These are phyloP conservation scores for Garra rufa DNA, from an alignment of 2,113 vertebrate genomes.

Conservation along the genomic window DNA sequence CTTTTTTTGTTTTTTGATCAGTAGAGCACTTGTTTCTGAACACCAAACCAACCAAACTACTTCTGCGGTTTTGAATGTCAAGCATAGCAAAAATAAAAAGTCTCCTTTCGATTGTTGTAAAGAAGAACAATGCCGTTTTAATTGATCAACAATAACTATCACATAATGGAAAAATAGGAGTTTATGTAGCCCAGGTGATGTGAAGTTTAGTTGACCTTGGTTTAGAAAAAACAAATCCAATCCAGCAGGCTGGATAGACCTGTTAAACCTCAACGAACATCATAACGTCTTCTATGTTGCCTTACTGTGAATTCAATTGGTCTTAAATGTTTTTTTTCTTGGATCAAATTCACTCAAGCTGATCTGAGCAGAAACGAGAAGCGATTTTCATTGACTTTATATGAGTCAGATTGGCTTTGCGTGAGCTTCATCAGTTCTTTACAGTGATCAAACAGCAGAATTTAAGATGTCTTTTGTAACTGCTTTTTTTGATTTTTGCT, in stretches of 20 bases:
- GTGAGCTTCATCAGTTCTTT: background rate
- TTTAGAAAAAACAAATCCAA: background rate
- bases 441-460: slow-evolving; percentile 28
- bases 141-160: background rate
- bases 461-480: slow-evolving; percentile 33
- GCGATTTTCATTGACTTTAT: background rate
- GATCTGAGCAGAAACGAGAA: background rate
- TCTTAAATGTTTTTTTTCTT: background rate
- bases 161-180: background rate
- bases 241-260: slow-evolving; percentile 55
- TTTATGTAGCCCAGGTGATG: background rate
- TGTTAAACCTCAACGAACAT: background rate
- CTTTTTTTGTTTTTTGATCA: background rate
- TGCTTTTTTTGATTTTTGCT: background rate
- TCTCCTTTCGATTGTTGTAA: background rate
- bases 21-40: background rate
- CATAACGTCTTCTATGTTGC: background rate
- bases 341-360: background rate
- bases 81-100: background rate
- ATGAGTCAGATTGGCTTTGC: background rate
- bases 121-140: background rate
- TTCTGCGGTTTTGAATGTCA: background rate
- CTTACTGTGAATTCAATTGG: background rate
- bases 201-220: background rate
- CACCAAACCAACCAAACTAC: background rate